phyloP scores from a whole-genome alignment of 2,888 invertebrate genomes.

The Thera britannica region DNA sequence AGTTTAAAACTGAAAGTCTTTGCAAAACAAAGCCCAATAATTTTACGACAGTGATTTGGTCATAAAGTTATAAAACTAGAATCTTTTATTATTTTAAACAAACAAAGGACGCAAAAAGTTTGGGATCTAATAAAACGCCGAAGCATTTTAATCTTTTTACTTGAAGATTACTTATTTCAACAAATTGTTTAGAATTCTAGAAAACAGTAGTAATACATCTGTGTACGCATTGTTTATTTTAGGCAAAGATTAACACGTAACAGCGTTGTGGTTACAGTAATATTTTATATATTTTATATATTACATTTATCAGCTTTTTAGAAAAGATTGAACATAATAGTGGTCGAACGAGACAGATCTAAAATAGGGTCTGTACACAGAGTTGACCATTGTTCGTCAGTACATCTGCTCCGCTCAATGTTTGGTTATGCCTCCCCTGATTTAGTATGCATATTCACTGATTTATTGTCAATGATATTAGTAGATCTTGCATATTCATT shows the following conservation, averaged over 20 bases:
- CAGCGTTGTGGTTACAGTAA: too few relatives aligned
- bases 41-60: conserved; percentile 47
- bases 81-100: conserved; percentile 36
- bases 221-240: too few relatives aligned
- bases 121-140: conserved; percentile 38
- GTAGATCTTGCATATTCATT: too few relatives aligned
- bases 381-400: conserved; percentile 21
- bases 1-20: conserved; percentile 53
- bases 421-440: conserved; percentile 28
- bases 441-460: conserved; percentile 19
- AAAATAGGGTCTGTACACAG: conserved; percentile 21
- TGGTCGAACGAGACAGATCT: neutral
- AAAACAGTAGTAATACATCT: conserved; percentile 18
- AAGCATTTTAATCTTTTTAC: conserved; percentile 27
- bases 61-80: conserved; percentile 46
- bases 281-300: too few relatives aligned
- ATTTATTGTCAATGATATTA: neutral
- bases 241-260: too few relatives aligned
- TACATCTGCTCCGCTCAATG: conserved; percentile 47
- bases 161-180: conserved; percentile 4
- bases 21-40: conserved; percentile 37
- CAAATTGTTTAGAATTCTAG: conserved; percentile 5
- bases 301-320: too few relatives aligned
- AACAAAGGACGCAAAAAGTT: conserved; percentile 27
- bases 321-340: neutral